These are phyloP conservation scores for Norana najaformis DNA, from an alignment of 2,888 invertebrate genomes.

Conservation along the genomic window DNA sequence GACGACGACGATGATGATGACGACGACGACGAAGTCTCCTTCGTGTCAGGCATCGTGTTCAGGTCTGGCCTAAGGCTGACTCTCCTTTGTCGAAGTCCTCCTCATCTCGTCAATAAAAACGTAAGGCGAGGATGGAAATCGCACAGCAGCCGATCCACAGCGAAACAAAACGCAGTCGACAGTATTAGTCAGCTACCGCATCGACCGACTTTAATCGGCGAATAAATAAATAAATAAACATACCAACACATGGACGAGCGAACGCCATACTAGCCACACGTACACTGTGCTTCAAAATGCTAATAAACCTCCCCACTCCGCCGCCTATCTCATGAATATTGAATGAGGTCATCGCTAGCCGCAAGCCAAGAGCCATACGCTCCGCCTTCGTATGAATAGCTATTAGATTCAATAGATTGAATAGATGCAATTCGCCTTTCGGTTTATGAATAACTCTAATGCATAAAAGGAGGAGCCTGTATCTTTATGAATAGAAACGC, in stretches of 20 bases:
- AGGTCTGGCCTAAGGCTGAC: constrained; percentile 13
- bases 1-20: not conserved
- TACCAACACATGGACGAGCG: constrained; percentile 1
- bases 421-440: not conserved
- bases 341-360: not conserved
- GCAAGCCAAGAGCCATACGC: not conserved
- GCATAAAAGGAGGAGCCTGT: not conserved
- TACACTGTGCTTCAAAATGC: not conserved
- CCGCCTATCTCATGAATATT: constrained; percentile 1
- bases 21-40: not conserved
- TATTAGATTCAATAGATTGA: constrained; percentile 3
- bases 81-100: constrained; percentile 13
- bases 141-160: not conserved
- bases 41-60: constrained; percentile 1
- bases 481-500: not conserved
- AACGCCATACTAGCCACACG: constrained; percentile 13
- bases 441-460: not conserved
- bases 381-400: not conserved
- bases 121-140: not conserved
- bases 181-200: not conserved
- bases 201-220: constrained; percentile 10
- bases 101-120: constrained; percentile 7
- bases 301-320: not conserved
- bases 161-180: not conserved
- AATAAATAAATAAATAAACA: constrained; percentile 13